Evolutionary conservation across 2,797 vertebrate species (phyloP).

Genomic region (Anabas testudineus): DNA sequence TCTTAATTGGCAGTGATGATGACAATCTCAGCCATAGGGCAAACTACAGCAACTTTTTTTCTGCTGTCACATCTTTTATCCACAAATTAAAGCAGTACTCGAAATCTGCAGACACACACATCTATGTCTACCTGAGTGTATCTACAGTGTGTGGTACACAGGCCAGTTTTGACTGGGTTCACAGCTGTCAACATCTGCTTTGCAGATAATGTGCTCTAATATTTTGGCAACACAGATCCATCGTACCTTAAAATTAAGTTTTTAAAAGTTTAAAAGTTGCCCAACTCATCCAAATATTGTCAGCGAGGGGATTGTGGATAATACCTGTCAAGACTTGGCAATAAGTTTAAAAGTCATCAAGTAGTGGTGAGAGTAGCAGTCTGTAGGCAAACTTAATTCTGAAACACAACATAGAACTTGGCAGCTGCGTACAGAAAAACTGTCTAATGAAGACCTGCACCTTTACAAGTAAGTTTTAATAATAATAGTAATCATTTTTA

Average conservation of each 20-base stretch:
- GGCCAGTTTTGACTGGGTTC: conserved; percentile 29
- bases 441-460: too few species aligned
- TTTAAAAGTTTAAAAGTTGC: too few species aligned
- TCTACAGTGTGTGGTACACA: background rate
- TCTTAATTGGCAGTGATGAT: conserved; percentile 78
- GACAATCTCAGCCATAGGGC: conserved; percentile 52
- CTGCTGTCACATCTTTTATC: conserved; percentile 43
- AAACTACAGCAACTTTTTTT: conserved; percentile 62
- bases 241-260: too few species aligned
- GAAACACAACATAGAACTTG: conserved; percentile 49
- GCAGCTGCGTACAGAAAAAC: conserved; percentile 10
- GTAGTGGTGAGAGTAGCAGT: conserved; percentile 42
- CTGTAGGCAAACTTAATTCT: conserved; percentile 53
- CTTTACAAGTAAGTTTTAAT: too few species aligned
- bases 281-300: too few species aligned
- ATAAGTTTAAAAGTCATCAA: conserved; percentile 19
- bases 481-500: too few species aligned
- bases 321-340: too few species aligned
- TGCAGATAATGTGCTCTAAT: too few species aligned
- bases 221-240: too few species aligned
- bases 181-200: conserved; percentile 18
- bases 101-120: conserved; percentile 28
- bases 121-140: background rate
- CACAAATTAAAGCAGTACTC: conserved; percentile 19
- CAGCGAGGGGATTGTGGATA: too few species aligned